phyloP scores from a whole-genome alignment of 2,888 invertebrate genomes.

The Scaptodrosophila latifasciaeformis region DNA sequence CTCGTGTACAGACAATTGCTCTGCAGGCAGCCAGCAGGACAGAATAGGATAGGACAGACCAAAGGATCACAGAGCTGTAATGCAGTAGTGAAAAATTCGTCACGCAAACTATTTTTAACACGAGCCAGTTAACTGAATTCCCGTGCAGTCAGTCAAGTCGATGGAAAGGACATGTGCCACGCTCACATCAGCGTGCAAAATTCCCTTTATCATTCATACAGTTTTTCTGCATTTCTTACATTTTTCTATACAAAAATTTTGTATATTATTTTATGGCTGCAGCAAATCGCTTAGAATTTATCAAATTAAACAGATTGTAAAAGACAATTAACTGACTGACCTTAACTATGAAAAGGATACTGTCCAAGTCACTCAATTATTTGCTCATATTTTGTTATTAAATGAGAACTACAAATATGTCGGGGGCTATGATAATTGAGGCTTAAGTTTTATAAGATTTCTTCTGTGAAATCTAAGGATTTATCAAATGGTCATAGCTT shows the following conservation, averaged over 20 bases:
- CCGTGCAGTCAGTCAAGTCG: conserved; percentile 22
- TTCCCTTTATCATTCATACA: neutral
- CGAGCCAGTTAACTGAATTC: neutral
- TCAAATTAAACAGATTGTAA: conserved; percentile 55
- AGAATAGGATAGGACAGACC: too few relatives aligned
- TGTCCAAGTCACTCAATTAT: too few relatives aligned
- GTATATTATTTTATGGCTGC: too few relatives aligned
- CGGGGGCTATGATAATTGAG: too few relatives aligned
- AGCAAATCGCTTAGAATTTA: conserved; percentile 44
- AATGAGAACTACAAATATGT: too few relatives aligned
- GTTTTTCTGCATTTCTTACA: neutral
- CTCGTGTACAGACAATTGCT: conserved; percentile 52
- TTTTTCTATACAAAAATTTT: neutral
- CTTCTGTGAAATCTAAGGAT: too few relatives aligned
- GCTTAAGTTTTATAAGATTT: too few relatives aligned
- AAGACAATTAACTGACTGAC: conserved; percentile 7
- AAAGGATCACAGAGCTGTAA: too few relatives aligned
- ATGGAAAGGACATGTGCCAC: conserved; percentile 10
- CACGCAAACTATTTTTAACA: conserved; percentile 42
- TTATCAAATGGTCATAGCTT: too few relatives aligned
- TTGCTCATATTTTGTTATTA: too few relatives aligned
- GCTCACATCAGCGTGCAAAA: conserved; percentile 14
- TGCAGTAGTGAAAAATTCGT: conserved; percentile 40
- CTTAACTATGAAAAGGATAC: too few relatives aligned
- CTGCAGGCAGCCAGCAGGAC: conserved; percentile 25